Conservation (phyloP, 1,140 invertebrate genomes). For the Zaprionus vittiger region DNA sequence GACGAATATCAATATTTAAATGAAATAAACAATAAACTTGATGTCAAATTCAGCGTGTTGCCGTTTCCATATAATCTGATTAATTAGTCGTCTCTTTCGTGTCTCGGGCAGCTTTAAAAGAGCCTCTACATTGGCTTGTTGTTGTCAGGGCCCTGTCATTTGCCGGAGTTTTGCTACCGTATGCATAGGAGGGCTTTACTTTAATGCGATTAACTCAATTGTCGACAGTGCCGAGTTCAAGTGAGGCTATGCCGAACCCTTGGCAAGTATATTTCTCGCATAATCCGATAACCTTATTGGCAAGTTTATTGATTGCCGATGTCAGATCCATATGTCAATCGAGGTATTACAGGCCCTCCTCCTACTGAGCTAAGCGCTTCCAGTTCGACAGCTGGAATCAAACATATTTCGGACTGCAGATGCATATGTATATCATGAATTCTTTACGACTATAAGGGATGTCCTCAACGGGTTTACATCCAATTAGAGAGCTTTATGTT, state of each 20-base stretch:
- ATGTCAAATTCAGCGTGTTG: slow-evolving; percentile 56
- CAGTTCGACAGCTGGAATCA: slow-evolving; percentile 10
- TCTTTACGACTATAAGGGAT: not conserved
- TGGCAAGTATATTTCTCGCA: slow-evolving; percentile 28
- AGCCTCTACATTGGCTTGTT: not conserved
- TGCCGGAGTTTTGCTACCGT: slow-evolving; percentile 1
- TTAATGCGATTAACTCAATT: slow-evolving; percentile 76
- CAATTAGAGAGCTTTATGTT: not conserved
- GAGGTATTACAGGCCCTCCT: slow-evolving; percentile 44
- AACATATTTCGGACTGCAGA: not conserved
- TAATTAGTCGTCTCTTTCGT: slow-evolving; percentile 3
- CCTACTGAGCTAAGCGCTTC: not conserved
- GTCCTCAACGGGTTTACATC: not conserved
- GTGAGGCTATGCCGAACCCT: not conserved
- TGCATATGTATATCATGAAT: not conserved
- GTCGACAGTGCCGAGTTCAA: slow-evolving; percentile 23
- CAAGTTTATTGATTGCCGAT: slow-evolving; percentile 55
- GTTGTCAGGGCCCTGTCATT: not conserved
- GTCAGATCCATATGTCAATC: slow-evolving; percentile 57
- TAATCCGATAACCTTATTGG: slow-evolving; percentile 65
- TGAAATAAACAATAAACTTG: slow-evolving; percentile 70
- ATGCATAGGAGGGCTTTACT: slow-evolving; percentile 36
- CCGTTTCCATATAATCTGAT: not conserved
- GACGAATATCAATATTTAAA: slow-evolving; percentile 70
- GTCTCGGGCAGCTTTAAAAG: not conserved